These are phyloP conservation scores for Drosophila novamexicana DNA, from an alignment of 1,140 invertebrate genomes.

Conservation along the genomic window DNA sequence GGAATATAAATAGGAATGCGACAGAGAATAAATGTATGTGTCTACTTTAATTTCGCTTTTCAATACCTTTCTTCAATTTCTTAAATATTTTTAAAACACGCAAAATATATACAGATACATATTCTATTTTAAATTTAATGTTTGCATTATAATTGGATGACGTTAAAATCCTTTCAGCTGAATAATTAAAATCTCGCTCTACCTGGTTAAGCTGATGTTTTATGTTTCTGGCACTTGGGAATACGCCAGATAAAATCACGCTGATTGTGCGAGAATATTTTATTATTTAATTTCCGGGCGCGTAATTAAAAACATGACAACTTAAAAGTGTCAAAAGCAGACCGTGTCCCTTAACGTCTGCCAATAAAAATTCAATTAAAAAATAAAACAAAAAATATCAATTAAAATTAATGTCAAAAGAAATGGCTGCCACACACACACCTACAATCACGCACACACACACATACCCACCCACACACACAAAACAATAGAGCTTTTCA, in stretches of 20 bases:
- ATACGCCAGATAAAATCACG: conserved; percentile 4
- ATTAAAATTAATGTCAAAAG: conserved; percentile 31
- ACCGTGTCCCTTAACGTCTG: neutral
- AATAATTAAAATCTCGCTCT: conserved; percentile 9
- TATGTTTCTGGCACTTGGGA: neutral
- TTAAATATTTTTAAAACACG: no score
- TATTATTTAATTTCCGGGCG: conserved; percentile 24
- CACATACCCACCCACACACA: no score
- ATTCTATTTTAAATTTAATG: no score
- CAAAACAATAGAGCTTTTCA: conserved; percentile 24
- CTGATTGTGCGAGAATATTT: conserved; percentile 21
- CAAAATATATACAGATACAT: no score
- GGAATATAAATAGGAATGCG: neutral
- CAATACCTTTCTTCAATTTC: no score
- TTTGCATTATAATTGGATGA: neutral
- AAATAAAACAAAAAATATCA: conserved; percentile 26
- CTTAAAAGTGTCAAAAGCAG: conserved; percentile 38
- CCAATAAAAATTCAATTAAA: conserved; percentile 50
- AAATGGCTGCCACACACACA: neutral
- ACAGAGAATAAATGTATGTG: no score
- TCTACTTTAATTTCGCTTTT: no score
- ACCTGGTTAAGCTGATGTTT: conserved; percentile 13
- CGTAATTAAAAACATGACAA: conserved; percentile 27
- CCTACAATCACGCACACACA: no score
- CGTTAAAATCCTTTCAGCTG: neutral